phyloP scores from a whole-genome alignment of 2,113 vertebrate species.

The Eulemur rufifrons region DNA sequence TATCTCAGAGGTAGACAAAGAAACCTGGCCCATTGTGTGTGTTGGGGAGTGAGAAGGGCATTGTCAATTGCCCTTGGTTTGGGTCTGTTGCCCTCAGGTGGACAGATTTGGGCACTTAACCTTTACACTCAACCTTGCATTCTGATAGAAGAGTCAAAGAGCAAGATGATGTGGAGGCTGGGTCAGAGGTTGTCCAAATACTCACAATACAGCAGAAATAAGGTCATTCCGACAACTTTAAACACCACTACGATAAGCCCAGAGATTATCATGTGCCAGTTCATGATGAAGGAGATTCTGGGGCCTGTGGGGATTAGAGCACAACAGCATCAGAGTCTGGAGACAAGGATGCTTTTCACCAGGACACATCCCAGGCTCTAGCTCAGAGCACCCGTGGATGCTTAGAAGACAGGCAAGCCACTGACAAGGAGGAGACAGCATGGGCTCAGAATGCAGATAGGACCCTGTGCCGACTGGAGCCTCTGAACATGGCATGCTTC shows the following conservation, averaged over 20 bases:
- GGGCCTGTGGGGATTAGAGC: slow-evolving; percentile 11
- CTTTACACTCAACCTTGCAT: not conserved
- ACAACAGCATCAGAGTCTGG: not conserved
- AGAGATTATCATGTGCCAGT: slow-evolving; percentile 68
- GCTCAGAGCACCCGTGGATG: not conserved
- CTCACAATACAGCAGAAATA: slow-evolving; percentile 75
- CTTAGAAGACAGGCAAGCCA: not conserved
- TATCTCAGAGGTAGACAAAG: not conserved
- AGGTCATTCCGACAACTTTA: slow-evolving; percentile 60
- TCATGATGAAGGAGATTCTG: slow-evolving; percentile 54
- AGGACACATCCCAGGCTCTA: not conserved
- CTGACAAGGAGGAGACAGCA: not conserved
- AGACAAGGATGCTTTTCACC: not conserved
- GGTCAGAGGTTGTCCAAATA: not conserved
- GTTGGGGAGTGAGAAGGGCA: not conserved
- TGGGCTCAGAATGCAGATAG: not conserved
- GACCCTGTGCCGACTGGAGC: not conserved
- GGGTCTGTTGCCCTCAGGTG: not conserved
- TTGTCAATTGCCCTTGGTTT: not conserved
- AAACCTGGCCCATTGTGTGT: not conserved
- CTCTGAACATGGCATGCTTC: not conserved
- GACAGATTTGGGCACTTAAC: not conserved
- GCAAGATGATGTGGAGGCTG: not conserved
- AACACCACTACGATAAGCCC: slow-evolving; percentile 39
- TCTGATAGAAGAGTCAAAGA: not conserved